These are phyloP conservation scores for Xenus cinereus DNA, from an alignment of 2,113 vertebrate genomes.

Conservation along the genomic window DNA sequence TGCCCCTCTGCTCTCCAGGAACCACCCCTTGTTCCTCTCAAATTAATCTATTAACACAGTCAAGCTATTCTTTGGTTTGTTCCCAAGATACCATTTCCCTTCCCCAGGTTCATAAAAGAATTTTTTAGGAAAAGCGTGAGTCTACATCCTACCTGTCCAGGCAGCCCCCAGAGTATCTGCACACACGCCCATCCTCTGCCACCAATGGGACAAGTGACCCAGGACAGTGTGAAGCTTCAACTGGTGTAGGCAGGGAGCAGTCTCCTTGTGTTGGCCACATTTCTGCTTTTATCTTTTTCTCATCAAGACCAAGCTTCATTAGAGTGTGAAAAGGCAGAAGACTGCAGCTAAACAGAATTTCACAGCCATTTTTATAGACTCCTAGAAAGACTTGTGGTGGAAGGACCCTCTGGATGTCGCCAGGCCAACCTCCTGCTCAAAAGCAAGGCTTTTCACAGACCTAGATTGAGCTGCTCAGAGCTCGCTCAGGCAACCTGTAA, in stretches of 20 bases:
- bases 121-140: not conserved
- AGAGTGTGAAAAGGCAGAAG: not conserved
- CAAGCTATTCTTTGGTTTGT: not conserved
- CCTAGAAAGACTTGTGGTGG: not conserved
- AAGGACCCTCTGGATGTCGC: not conserved
- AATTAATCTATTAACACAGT: not conserved
- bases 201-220: not conserved
- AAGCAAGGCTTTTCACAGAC: not conserved
- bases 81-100: not conserved
- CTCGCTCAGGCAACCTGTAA: not conserved
- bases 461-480: too few relatives aligned
- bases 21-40: not conserved
- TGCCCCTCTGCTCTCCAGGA: not conserved
- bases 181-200: fast-evolving
- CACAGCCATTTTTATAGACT: not conserved
- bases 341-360: not conserved
- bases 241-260: not conserved
- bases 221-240: not conserved
- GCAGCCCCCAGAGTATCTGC: not conserved
- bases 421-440: not conserved
- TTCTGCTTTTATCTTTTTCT: not conserved
- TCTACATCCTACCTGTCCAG: not conserved
- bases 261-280: not conserved
- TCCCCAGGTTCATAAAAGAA: not conserved
- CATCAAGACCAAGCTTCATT: not conserved